Evolutionary conservation across 2,888 invertebrate species (phyloP), one percentile per base, ranked within the genome.

Genomic region (Nysson spinosus): DNA sequence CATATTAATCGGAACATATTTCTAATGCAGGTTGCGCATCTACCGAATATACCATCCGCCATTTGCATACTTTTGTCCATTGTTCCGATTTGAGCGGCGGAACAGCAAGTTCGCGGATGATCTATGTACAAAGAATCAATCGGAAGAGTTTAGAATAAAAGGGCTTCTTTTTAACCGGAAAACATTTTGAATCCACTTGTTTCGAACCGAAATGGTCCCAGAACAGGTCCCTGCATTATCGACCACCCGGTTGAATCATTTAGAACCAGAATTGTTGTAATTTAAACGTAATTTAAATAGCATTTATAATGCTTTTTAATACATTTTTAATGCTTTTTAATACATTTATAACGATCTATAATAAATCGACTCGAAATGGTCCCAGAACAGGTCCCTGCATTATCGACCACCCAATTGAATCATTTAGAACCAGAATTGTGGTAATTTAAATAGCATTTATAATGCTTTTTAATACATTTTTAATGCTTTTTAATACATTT

Each of bases 1-100:
- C 98, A 98, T 72, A 95, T 93, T 32, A 93, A 90, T 39, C 91
- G 89, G 5, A 91, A 90, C 75, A 96, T 91, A 84, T 98, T 98
- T 60, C 90, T 88, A 1, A 91, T 86, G 81, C 98, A 98, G 0
- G 94, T 91, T 0, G 95, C 94, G 83, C 98, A 98, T 34, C 96
- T 89, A 2, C 91, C 90, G 17, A 95, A 91, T 0, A 96, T 86
- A 47, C 91, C 89, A 37, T 92, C 91, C 0, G 94, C 93, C 64
- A 92, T 87, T 1, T 84, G 70, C 68, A 95, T 88, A 37, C 89
- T 91, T 0, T 81, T 64, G 0, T 90, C 85, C 89, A 93, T 90
- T 1, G 83, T 84, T 0, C 60, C 2, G 0, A 93, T 77, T 83
- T 93, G 93, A 0, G 69, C 64, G 0, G 73, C 69, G 75, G 90